Conservation (phyloP, 2,888 invertebrate genomes). For the Ophioninae sp. region DNA sequence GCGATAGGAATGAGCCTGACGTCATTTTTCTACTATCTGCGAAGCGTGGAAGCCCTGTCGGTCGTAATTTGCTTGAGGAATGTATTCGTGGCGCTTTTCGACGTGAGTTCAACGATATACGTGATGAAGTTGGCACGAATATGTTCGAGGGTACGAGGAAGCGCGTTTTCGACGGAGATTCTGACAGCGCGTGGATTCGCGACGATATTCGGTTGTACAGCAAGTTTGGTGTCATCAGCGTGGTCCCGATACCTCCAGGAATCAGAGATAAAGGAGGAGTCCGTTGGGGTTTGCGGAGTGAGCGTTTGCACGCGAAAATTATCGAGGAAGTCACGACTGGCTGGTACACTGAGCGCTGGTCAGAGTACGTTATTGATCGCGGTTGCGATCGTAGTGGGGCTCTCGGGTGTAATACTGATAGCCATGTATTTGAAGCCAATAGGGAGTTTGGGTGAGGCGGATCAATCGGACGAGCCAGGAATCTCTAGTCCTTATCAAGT, state of each 20-base stretch:
- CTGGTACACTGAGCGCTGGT: conserved; percentile 31
- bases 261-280: neutral
- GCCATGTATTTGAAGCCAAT: conserved; percentile 59
- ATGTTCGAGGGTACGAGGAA: conserved; percentile 52
- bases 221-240: conserved; percentile 30
- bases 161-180: conserved; percentile 37
- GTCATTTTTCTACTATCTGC: conserved; percentile 51
- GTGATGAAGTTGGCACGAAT: conserved; percentile 42
- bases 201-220: conserved; percentile 47
- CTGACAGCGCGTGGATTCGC: conserved; percentile 34
- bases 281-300: conserved; percentile 8
- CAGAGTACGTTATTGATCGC: conserved; percentile 51
- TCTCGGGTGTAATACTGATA: conserved; percentile 59
- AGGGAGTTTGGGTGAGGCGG: conserved; percentile 31
- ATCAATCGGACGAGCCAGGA: conserved; percentile 36
- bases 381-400: conserved; percentile 40
- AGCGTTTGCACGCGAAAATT: conserved; percentile 18
- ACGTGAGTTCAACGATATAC: conserved; percentile 47
- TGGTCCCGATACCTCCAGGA: conserved; percentile 41
- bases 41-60: conserved; percentile 31
- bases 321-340: conserved; percentile 14
- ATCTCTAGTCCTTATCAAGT: conserved; percentile 39
- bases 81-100: conserved; percentile 55
- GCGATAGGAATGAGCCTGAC: conserved; percentile 58
- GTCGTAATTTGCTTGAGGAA: conserved; percentile 37